Percentiles rank a stretch among this genome's conserved stretches.
Conservation (phyloP, 1,140 invertebrate genomes). For the Musca domestica region DNA sequence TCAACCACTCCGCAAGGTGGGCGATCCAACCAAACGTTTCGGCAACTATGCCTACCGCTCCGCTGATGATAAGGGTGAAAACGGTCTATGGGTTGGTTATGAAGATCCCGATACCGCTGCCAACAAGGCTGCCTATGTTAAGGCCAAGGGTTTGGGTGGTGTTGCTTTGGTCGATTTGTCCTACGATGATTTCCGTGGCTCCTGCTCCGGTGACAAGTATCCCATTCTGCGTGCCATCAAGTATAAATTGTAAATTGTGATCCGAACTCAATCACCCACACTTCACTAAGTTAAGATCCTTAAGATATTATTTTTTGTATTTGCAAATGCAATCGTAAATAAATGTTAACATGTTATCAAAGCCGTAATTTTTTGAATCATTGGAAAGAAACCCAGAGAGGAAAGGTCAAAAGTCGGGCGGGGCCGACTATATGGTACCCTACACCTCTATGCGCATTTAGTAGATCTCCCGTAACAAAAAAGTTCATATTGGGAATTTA, state of each 20-base stretch:
- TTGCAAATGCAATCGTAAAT: no score
- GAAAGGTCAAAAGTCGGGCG: not conserved
- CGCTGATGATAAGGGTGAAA: slow-evolving; percentile 66
- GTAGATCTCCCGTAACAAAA: no score
- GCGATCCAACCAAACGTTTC: slow-evolving; percentile 73
- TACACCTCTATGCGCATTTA: no score
- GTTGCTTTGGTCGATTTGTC: slow-evolving; percentile 78
- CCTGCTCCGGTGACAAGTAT: slow-evolving; percentile 75
- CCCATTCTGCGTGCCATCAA: slow-evolving; percentile 67
- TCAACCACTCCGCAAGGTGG: slow-evolving; percentile 66
- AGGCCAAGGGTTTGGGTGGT: slow-evolving; percentile 74
- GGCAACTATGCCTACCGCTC: slow-evolving; percentile 74
- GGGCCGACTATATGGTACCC: no score
- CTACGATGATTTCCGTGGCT: slow-evolving; percentile 79
- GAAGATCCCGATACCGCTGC: slow-evolving; percentile 84
- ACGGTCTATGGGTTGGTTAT: slow-evolving; percentile 85
- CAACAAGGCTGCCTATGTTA: slow-evolving; percentile 75
- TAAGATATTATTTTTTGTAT: no score
- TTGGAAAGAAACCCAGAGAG: no score
- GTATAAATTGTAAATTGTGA: slow-evolving; percentile 57
- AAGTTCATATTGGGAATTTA: no score
- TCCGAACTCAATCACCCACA: not conserved
- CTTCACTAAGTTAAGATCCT: no score
- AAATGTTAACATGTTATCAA: no score
- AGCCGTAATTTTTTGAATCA: no score